Evolutionary conservation across 2,797 vertebrate genomes (phyloP).

Genomic region (Podarcis siculus): DNA sequence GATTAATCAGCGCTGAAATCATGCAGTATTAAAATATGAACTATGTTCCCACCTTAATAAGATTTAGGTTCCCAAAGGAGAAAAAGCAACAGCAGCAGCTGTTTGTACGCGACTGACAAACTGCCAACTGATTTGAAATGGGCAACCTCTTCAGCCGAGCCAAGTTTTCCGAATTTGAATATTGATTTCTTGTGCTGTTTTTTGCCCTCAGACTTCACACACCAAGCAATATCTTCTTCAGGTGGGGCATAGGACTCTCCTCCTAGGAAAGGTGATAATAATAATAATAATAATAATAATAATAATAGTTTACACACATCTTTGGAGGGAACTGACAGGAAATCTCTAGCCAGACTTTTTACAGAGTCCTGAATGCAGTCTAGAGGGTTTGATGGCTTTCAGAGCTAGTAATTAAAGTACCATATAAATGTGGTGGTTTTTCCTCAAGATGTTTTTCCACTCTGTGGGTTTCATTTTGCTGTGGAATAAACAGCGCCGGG

Average conservation of each 20-base stretch:
- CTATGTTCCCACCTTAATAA: neutral
- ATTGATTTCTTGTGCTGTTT: neutral
- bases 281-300: too few relatives aligned
- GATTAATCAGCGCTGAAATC: neutral
- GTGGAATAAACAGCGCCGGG: constrained; percentile 4
- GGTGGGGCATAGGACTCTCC: neutral
- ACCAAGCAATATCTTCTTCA: neutral
- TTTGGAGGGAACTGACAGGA: constrained; percentile 6
- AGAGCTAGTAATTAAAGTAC: constrained; percentile 24
- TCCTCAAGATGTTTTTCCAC: constrained; percentile 19
- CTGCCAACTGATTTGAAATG: neutral
- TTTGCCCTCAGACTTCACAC: neutral
- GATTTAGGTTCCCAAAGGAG: neutral
- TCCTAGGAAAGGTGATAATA: neutral
- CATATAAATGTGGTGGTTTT: constrained; percentile 22
- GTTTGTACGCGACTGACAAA: neutral
- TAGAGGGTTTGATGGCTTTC: constrained; percentile 17
- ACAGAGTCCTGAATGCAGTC: constrained; percentile 3
- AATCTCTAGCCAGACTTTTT: constrained; percentile 22
- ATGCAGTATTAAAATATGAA: neutral
- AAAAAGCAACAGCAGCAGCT: neutral
- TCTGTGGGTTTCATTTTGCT: constrained; percentile 26
- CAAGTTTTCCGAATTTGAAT: neutral
- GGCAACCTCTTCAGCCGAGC: neutral
- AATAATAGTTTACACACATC: neutral